Conservation (phyloP, 2,888 invertebrate species). For the Dynastes hyllus region DNA sequence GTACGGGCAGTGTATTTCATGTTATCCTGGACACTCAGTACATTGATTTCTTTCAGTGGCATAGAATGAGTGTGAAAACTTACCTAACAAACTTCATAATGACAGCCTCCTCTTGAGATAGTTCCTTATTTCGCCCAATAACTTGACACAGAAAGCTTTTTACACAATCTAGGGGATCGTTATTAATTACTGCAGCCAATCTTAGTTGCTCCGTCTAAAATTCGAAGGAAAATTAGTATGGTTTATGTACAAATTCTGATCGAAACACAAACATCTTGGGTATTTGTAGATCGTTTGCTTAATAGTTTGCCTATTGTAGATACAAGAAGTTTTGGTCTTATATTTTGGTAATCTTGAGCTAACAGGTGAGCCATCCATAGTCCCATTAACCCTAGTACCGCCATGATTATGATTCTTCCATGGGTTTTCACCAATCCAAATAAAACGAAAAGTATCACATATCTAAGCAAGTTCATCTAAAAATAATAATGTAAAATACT, state of each 20-base stretch:
- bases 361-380: constrained; percentile 71
- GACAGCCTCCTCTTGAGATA: constrained; percentile 55
- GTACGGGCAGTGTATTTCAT: no score
- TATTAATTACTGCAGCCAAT: constrained; percentile 66
- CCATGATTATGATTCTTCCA: constrained; percentile 68
- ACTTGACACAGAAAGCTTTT: constrained; percentile 71
- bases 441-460: constrained; percentile 57
- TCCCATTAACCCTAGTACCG: constrained; percentile 70
- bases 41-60: no score
- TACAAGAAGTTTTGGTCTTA: constrained; percentile 26
- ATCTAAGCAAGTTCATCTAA: constrained; percentile 53
- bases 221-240: constrained; percentile 32
- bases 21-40: no score
- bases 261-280: no score
- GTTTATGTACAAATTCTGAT: no score
- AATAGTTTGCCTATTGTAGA: constrained; percentile 35
- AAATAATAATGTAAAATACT: neutral
- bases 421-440: constrained; percentile 66
- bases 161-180: constrained; percentile 71
- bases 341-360: constrained; percentile 69
- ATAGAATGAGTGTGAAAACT: constrained; percentile 33
- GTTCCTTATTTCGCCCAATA: constrained; percentile 64
- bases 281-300: constrained; percentile 50
- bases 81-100: constrained; percentile 66
- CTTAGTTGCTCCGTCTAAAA: constrained; percentile 55